Conservation (phyloP, 2,888 invertebrate species). For the Loripinus fragilis region DNA sequence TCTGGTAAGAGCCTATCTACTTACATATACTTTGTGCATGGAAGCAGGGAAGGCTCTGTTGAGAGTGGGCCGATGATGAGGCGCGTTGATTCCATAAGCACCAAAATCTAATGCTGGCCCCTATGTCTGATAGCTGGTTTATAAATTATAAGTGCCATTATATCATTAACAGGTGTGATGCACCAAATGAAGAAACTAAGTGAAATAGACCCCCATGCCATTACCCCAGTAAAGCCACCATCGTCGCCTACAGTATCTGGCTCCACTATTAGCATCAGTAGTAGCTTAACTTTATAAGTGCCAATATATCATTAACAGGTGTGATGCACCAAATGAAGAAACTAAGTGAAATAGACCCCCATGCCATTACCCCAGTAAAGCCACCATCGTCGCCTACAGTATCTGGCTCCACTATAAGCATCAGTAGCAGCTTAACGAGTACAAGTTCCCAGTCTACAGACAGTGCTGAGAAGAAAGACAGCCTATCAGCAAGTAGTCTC, state of each 20-base stretch:
- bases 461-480: conserved; percentile 51
- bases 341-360: conserved; percentile 88
- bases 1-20: too few species aligned
- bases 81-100: too few species aligned
- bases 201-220: conserved; percentile 87
- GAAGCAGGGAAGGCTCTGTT: too few species aligned
- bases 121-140: too few species aligned
- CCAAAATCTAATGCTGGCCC: too few species aligned
- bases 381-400: conserved; percentile 56
- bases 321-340: conserved; percentile 95
- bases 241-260: conserved; percentile 65
- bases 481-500: conserved; percentile 42
- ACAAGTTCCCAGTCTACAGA: conserved; percentile 59
- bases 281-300: conserved; percentile 60
- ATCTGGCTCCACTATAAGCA: conserved; percentile 76
- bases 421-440: conserved; percentile 62
- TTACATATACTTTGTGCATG: too few species aligned
- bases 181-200: conserved; percentile 91
- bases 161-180: conserved; percentile 89
- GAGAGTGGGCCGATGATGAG: too few species aligned
- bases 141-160: too few species aligned
- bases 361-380: conserved; percentile 63
- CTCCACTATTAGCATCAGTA: conserved; percentile 74
- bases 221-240: conserved; percentile 63
- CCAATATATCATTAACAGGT: too few species aligned